Conservation (phyloP, 2,797 vertebrate species). For the Arremon brunneinucha region DNA sequence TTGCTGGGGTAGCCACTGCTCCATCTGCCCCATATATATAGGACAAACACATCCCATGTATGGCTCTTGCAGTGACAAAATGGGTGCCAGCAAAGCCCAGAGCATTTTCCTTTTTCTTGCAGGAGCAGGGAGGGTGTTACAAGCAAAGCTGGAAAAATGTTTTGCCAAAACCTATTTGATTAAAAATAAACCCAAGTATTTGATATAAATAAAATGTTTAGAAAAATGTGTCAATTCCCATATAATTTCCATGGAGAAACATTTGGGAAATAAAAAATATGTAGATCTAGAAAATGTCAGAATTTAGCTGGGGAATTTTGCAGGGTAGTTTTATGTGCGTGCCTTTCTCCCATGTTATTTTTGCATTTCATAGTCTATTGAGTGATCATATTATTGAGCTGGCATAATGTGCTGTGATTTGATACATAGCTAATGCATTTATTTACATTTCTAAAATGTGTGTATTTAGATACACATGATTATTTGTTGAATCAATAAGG, state of each 20-base stretch:
- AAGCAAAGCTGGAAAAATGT: not conserved
- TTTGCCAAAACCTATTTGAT: not conserved
- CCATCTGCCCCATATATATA: fast-evolving
- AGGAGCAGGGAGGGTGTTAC: not conserved
- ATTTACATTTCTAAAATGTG: not conserved
- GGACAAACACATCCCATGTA: no score
- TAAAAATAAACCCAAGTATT: not conserved
- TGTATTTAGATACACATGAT: not conserved
- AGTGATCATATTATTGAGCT: not conserved
- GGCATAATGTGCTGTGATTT: not conserved
- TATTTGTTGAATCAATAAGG: not conserved
- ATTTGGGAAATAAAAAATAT: not conserved
- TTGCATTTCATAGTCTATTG: not conserved
- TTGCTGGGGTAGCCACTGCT: not conserved
- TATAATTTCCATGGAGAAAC: not conserved
- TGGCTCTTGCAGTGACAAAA: not conserved
- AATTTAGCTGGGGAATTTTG: not conserved
- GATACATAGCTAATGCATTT: not conserved
- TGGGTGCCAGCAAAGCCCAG: not conserved
- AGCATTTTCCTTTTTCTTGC: not conserved
- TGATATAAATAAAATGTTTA: not conserved
- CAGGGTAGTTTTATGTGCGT: not conserved
- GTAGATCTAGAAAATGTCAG: not conserved
- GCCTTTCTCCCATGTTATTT: not conserved
- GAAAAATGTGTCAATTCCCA: not conserved